Evolutionary conservation across 2,888 invertebrate genomes (phyloP).

Genomic region (Leistus spinibarbis): DNA sequence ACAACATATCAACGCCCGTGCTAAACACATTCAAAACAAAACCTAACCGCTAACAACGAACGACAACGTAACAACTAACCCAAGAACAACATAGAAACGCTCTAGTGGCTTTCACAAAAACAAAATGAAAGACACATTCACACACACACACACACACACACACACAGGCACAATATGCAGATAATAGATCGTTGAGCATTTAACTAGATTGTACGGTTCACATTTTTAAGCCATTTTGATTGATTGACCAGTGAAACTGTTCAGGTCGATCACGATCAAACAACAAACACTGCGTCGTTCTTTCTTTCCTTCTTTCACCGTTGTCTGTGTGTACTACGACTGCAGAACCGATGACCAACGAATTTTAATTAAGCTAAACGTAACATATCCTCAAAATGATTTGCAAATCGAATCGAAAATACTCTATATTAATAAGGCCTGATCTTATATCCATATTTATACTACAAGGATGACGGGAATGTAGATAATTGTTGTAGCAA

Average conservation of each 20-base stretch:
- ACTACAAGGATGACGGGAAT: background rate
- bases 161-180: conserved; percentile 21
- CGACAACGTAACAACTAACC: conserved; percentile 2
- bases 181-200: conserved; percentile 38
- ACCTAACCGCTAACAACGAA: conserved; percentile 14
- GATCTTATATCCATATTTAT: background rate
- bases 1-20: conserved; percentile 12
- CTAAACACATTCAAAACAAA: conserved; percentile 30
- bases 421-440: too few species aligned
- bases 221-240: conserved; percentile 34
- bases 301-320: background rate
- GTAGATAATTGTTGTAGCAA: background rate
- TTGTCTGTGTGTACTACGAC: background rate
- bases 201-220: conserved; percentile 33
- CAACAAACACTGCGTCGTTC: background rate
- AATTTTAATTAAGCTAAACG: background rate
- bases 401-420: too few species aligned
- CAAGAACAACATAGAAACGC: background rate
- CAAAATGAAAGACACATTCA: conserved; percentile 32
- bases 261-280: conserved; percentile 29
- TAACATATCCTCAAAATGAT: too few species aligned
- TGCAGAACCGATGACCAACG: background rate
- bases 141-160: background rate
- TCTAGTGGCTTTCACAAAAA: conserved; percentile 32
- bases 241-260: conserved; percentile 34